Evolutionary conservation across 2,888 invertebrate species (phyloP).

Genomic region (Sarcophaga carnaria): DNA sequence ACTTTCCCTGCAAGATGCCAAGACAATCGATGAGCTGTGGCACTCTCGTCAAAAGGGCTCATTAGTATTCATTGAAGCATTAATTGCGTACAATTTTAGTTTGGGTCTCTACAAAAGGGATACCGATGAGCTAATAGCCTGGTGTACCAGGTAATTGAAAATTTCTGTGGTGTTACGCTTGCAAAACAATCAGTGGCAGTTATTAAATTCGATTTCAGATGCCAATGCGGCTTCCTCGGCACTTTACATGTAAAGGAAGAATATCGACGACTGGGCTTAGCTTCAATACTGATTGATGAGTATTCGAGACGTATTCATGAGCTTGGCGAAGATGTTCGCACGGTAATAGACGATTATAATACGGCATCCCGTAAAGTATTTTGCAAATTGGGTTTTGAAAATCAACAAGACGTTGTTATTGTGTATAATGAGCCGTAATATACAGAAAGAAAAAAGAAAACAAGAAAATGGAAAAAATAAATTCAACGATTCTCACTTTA

Average conservation of each 20-base stretch:
- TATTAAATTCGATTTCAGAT: constrained; percentile 60
- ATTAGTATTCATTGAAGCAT: constrained; percentile 70
- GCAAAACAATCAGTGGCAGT: no score
- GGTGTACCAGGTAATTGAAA: constrained; percentile 73
- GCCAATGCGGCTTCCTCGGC: constrained; percentile 74
- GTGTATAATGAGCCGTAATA: constrained; percentile 22
- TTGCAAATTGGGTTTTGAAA: constrained; percentile 73
- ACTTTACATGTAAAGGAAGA: constrained; percentile 73
- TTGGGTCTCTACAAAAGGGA: constrained; percentile 72
- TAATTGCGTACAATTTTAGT: constrained; percentile 73
- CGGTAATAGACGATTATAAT: constrained; percentile 71
- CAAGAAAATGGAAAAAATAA: not conserved
- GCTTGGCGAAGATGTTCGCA: constrained; percentile 71
- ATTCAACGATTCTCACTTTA: not conserved
- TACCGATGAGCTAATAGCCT: constrained; percentile 73
- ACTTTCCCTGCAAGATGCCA: constrained; percentile 69
- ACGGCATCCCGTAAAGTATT: constrained; percentile 72
- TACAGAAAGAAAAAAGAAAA: no score
- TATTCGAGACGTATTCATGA: constrained; percentile 70
- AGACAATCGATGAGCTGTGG: constrained; percentile 72
- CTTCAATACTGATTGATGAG: constrained; percentile 69
- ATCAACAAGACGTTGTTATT: constrained; percentile 60
- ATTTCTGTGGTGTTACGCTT: no score
- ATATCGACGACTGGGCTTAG: constrained; percentile 72
- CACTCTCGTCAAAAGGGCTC: constrained; percentile 73